Evolutionary conservation across 2,797 vertebrate species (phyloP), one percentile per base, ranked within the genome.

Genomic region (Rousettus madagascariensis): DNA sequence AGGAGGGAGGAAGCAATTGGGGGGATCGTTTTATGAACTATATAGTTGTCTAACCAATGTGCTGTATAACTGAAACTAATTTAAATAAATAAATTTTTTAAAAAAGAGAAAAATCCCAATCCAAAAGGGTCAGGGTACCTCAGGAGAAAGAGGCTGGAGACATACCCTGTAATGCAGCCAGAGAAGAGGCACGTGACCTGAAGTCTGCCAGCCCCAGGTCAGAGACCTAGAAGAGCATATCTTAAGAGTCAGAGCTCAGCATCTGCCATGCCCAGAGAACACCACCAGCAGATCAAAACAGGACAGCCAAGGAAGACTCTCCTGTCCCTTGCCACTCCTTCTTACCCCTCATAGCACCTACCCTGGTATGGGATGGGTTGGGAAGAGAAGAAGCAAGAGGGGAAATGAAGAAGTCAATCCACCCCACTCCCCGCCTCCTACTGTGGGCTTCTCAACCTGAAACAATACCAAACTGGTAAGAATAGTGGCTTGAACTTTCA

Each of bases 61-160:
- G 13, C 46, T 49, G 46, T 49, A 49, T 49, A 15, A 15, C 15
- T 49, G 12, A 49, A 49, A 49, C 46, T 15, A 49, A 49, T 15
- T 49, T 49, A 49, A 49, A 49, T 49, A 49, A 49, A 13, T 49
- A 4, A 13, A 3, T 49, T 46, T 46, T 46, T 46, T 46, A 46
- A 46, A n/a, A 86, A 95, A 92, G 43, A 96, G 36, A 92, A 43
- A 96, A 36, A 94, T 43, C 36, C n/a, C 77, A 38, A 75, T 43
- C 72, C n/a, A 46, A 79, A 66, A 89, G 24, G 20, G 43, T 82
- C 66, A 55, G 33, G 26, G 33, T 8, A 79, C 51, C 43, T 33
- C 57, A 24, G 10, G 33, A 89, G 16, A 77, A 92, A 93, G 17
- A 85, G 51, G 41, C 74, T 43, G 30, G 78, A 91, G 19, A 86